These are phyloP conservation scores for Bolinopsis microptera DNA, from an alignment of 37 sponge, comb jelly and placozoan genomes.

Conservation along the genomic window DNA sequence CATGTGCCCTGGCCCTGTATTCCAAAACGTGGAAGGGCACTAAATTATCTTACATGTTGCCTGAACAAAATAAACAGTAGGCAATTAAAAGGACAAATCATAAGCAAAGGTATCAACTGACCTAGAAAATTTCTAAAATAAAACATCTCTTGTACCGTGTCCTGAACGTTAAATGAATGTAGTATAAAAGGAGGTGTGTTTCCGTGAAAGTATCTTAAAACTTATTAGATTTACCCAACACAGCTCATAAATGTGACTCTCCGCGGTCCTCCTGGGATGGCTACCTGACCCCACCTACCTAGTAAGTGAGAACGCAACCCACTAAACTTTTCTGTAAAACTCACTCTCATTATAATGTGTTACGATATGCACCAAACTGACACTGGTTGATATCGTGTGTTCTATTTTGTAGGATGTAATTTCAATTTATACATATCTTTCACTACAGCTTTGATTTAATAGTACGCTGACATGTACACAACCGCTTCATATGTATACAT, in stretches of 20 bases:
- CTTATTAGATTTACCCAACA: conserved; percentile 61
- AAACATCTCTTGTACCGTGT: too few relatives aligned
- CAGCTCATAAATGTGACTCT: too few relatives aligned
- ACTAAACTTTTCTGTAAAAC: not conserved
- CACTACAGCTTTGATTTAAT: not conserved
- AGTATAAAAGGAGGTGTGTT: too few relatives aligned
- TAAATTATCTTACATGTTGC: too few relatives aligned
- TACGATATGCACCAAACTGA: not conserved
- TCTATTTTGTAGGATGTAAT: not conserved
- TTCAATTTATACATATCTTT: not conserved
- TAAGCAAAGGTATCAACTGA: too few relatives aligned
- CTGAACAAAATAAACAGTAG: too few relatives aligned
- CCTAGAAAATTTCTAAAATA: too few relatives aligned
- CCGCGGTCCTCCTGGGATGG: not conserved
- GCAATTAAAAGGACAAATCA: too few relatives aligned
- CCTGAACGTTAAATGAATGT: too few relatives aligned
- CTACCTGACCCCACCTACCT: not conserved
- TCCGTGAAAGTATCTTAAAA: too few relatives aligned
- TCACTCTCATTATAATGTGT: not conserved
- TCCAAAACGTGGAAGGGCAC: too few relatives aligned
- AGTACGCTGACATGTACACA: not conserved
- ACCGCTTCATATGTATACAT: not conserved
- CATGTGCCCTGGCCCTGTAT: too few relatives aligned
- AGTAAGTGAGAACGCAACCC: not conserved
- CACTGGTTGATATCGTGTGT: not conserved